A percentile compares a stretch with the other conserved stretches of the same genome.
Conservation (phyloP, 2,888 invertebrate species). For the Maniola hyperantus region DNA sequence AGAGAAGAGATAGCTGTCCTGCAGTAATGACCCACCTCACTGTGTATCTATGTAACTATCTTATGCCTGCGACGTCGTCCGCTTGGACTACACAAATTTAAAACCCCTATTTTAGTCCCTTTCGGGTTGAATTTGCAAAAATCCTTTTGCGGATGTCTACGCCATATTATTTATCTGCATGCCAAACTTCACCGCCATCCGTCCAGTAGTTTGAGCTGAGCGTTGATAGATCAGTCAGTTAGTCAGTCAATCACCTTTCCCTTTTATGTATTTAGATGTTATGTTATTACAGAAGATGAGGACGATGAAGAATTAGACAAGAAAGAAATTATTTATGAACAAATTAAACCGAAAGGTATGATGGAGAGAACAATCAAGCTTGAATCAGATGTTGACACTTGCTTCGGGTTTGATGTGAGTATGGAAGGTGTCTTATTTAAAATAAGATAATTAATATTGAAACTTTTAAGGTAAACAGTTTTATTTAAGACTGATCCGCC, state of each 20-base stretch:
- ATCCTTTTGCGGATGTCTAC: no score
- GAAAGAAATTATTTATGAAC: slow-evolving; percentile 48
- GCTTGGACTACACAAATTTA: no score
- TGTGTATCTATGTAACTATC: no score
- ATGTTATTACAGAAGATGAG: slow-evolving; percentile 36
- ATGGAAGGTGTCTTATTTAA: neutral
- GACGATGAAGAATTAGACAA: slow-evolving; percentile 69
- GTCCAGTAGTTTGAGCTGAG: no score
- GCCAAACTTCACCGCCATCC: no score
- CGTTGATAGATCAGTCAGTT: neutral
- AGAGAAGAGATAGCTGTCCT: no score
- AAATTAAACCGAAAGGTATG: slow-evolving; percentile 48
- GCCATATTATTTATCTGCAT: no score
- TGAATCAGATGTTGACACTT: slow-evolving; percentile 88
- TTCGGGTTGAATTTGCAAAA: no score
- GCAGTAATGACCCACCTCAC: no score
- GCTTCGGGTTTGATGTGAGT: slow-evolving; percentile 92
- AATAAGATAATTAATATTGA: neutral
- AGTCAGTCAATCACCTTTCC: no score
- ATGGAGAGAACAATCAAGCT: slow-evolving; percentile 61
- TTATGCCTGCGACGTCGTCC: no score
- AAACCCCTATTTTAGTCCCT: no score
- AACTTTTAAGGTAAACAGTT: neutral
- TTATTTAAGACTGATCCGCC: neutral
- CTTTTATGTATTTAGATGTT: neutral